These are phyloP conservation scores for Leiothrix lutea DNA, from an alignment of 2,113 vertebrate species.

Conservation along the genomic window DNA sequence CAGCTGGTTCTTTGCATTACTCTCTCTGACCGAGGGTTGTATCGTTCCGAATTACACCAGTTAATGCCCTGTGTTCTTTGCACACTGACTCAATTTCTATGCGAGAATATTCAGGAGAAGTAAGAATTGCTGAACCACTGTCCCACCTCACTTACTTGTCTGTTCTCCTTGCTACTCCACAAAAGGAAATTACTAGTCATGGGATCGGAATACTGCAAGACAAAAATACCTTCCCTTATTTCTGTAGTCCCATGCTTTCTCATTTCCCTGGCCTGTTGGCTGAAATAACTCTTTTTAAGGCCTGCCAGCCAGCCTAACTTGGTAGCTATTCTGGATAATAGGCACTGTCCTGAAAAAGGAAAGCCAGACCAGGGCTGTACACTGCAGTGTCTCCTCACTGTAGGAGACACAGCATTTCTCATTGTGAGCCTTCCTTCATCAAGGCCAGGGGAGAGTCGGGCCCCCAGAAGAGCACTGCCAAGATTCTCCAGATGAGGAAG, in stretches of 20 bases:
- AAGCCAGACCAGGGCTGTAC: neutral
- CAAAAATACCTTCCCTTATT: neutral
- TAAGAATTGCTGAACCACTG: neutral
- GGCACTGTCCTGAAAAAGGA: neutral
- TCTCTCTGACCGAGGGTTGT: accelerated
- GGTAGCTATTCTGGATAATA: neutral
- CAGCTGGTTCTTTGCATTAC: neutral
- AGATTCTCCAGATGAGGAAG: neutral
- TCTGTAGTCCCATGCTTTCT: neutral
- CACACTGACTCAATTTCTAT: neutral
- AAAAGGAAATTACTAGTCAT: neutral
- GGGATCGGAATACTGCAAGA: neutral
- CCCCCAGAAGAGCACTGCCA: neutral
- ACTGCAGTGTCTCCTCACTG: neutral
- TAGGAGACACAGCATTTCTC: neutral
- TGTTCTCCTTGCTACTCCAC: neutral
- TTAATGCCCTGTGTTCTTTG: neutral
- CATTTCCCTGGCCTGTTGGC: neutral
- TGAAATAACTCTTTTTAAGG: neutral
- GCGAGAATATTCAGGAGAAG: neutral
- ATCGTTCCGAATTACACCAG: neutral
- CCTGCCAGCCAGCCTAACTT: neutral
- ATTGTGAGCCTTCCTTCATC: neutral
- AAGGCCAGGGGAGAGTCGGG: neutral
- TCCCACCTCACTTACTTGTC: neutral